Percentiles rank a stretch among this genome's conserved stretches.
Evolutionary conservation across 2,797 vertebrate genomes (phyloP).

Genomic region (Todus mexicanus): DNA sequence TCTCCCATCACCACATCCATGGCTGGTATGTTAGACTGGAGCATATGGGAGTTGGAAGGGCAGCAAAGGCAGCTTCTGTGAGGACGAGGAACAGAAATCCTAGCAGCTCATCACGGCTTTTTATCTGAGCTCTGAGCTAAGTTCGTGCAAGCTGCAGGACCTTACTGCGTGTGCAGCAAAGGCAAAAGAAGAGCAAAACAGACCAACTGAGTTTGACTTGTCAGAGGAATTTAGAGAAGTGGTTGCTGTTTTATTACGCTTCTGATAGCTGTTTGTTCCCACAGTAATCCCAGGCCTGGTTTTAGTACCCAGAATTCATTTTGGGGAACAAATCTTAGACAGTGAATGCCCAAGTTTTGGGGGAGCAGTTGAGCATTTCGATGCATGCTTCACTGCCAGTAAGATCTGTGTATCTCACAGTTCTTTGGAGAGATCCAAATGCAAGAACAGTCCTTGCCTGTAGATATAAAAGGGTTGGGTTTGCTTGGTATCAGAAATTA

Average conservation of each 20-base stretch:
- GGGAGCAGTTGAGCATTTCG: background rate
- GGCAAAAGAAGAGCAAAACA: background rate
- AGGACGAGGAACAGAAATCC: background rate
- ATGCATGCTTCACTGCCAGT: background rate
- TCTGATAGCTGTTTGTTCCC: background rate
- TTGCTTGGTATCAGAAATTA: background rate
- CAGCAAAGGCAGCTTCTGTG: background rate
- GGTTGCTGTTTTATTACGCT: background rate
- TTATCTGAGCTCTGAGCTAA: background rate
- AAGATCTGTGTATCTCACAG: background rate
- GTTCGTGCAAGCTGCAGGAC: background rate
- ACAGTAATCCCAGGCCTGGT: background rate
- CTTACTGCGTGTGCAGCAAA: background rate
- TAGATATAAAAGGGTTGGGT: background rate
- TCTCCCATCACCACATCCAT: background rate
- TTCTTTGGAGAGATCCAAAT: background rate
- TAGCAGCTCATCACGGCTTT: background rate
- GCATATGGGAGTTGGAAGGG: background rate
- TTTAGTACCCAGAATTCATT: background rate
- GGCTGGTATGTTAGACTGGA: background rate
- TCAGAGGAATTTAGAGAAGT: background rate
- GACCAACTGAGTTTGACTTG: background rate
- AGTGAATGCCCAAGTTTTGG: background rate
- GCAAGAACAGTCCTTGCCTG: background rate
- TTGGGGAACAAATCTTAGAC: background rate